Conservation (phyloP, 2,797 vertebrate species). For the Pteropus rufus region DNA sequence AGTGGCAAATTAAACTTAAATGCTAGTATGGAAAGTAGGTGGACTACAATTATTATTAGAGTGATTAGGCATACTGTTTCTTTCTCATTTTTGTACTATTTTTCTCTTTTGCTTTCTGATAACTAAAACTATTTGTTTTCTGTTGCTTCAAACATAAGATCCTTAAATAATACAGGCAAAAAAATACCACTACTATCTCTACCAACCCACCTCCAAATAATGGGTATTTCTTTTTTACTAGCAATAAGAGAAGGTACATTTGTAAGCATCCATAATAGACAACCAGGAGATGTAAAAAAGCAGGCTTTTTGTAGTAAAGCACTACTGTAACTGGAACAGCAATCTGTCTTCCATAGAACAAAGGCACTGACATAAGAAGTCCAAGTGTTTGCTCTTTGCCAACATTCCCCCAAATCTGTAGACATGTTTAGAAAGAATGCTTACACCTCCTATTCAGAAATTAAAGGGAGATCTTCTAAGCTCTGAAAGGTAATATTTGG, state of each 20-base stretch:
- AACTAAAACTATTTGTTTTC: conserved; percentile 9
- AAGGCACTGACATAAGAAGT: not conserved
- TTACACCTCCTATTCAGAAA: conserved; percentile 18
- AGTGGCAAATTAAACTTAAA: too few relatives aligned
- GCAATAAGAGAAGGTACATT: conserved; percentile 1
- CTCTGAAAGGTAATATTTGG: conserved; percentile 55
- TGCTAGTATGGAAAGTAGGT: not conserved
- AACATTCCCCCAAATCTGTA: not conserved
- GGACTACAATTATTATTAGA: not conserved
- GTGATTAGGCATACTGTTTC: not conserved
- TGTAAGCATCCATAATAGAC: not conserved
- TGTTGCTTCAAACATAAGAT: not conserved
- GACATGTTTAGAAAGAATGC: not conserved
- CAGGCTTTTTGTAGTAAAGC: not conserved
- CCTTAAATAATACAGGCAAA: not conserved
- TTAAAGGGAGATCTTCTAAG: not conserved
- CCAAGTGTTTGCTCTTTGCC: not conserved
- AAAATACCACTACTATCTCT: not conserved
- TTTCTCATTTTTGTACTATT: not conserved
- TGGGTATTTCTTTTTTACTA: conserved; percentile 6
- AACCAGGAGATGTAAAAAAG: conserved; percentile 2
- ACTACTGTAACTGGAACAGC: not conserved
- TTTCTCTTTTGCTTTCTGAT: not conserved
- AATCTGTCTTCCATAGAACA: not conserved
- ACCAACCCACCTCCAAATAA: not conserved